phyloP scores from a whole-genome alignment of 1,140 invertebrate species.

The Gonatopus flavifemur region DNA sequence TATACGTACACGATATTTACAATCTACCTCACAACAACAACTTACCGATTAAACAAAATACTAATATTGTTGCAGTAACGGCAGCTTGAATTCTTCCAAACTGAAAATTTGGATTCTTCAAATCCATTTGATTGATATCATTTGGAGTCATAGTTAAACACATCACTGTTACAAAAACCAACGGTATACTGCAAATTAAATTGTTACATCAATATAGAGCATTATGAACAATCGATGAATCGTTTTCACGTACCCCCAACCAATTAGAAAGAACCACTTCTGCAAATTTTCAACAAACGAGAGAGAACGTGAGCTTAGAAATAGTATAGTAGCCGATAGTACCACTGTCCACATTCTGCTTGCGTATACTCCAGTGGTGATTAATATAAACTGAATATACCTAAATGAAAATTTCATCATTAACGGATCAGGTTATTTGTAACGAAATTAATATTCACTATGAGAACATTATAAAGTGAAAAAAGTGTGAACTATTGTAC shows the following conservation, averaged over 20 bases:
- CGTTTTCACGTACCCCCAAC: constrained; percentile 74
- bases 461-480: too few species aligned
- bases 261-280: constrained; percentile 70
- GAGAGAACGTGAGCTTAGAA: constrained; percentile 79
- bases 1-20: neutral
- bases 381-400: constrained; percentile 73
- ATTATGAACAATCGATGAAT: neutral
- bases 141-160: constrained; percentile 33
- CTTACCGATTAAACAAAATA: constrained; percentile 70
- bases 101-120: constrained; percentile 78
- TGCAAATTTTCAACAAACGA: constrained; percentile 77
- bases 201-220: neutral
- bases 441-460: too few species aligned
- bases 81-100: constrained; percentile 74
- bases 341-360: constrained; percentile 82
- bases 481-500: too few species aligned
- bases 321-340: constrained; percentile 76
- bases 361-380: constrained; percentile 74
- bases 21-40: constrained; percentile 20
- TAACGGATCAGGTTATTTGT: too few species aligned
- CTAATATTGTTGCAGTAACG: constrained; percentile 65
- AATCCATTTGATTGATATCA: constrained; percentile 47
- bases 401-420: constrained; percentile 31
- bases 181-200: constrained; percentile 56
- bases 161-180: constrained; percentile 49